Percentiles rank a stretch among this genome's conserved stretches.
phyloP scores from a whole-genome alignment of 2,888 invertebrate genomes.

The Antitype chi region DNA sequence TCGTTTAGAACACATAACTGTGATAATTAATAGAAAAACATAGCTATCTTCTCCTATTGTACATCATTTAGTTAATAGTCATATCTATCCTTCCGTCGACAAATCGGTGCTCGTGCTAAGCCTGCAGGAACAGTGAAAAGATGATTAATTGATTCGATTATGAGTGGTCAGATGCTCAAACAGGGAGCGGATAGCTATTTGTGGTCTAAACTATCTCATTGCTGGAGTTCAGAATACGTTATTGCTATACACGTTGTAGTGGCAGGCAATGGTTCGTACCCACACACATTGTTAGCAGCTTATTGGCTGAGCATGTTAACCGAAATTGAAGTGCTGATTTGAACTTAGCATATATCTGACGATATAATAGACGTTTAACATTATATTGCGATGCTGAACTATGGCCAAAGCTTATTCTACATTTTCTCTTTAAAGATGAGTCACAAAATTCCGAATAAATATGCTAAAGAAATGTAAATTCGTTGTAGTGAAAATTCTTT shows the following conservation, averaged over 20 bases:
- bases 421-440: neutral
- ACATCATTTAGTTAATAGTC: no score
- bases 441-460: neutral
- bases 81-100: no score
- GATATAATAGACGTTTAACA: neutral
- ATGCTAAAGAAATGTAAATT: neutral
- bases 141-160: conserved; percentile 31
- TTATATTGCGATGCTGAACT: neutral
- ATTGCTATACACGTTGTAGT: conserved; percentile 36
- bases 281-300: conserved; percentile 38
- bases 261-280: conserved; percentile 33
- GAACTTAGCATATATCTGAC: conserved; percentile 13
- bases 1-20: no score
- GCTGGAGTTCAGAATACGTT: conserved; percentile 20
- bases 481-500: neutral
- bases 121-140: neutral
- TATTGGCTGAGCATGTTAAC: conserved; percentile 50
- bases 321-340: conserved; percentile 32
- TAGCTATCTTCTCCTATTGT: no score
- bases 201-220: conserved; percentile 18
- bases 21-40: no score
- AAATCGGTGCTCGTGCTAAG: no score
- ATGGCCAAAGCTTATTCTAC: neutral
- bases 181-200: conserved; percentile 2
- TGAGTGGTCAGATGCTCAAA: conserved; percentile 3